A percentile compares a stretch with the other conserved stretches of the same genome.
Conservation (phyloP, 1,140 invertebrate genomes). For the Heliconius himera region DNA sequence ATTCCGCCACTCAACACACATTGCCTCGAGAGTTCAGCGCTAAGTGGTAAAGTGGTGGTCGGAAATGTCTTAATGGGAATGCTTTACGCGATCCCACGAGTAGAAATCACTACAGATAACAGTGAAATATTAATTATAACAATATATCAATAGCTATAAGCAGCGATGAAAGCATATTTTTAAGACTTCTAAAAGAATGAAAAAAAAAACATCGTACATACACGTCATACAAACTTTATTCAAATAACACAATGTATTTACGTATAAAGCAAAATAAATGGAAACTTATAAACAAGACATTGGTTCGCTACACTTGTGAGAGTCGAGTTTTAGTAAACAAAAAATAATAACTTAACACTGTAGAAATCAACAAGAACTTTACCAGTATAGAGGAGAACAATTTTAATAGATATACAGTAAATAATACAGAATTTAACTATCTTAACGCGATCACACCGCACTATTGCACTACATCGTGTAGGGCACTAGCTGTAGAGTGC, state of each 20-base stretch:
- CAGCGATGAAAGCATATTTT: too few relatives aligned
- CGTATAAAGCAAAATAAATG: slow-evolving; percentile 26
- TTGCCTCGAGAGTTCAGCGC: too few relatives aligned
- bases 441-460: too few relatives aligned
- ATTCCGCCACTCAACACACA: too few relatives aligned
- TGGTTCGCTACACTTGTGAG: slow-evolving; percentile 12
- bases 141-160: too few relatives aligned
- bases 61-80: too few relatives aligned
- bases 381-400: not conserved
- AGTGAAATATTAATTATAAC: too few relatives aligned
- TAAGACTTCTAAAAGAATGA: not conserved
- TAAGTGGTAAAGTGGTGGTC: too few relatives aligned
- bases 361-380: not conserved
- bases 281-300: slow-evolving; percentile 19
- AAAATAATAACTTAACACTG: not conserved
- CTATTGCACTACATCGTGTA: not conserved
- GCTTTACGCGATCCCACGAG: too few relatives aligned
- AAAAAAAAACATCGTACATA: slow-evolving; percentile 8
- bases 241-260: slow-evolving; percentile 34
- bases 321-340: not conserved
- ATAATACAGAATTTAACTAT: too few relatives aligned
- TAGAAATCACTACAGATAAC: too few relatives aligned
- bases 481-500: too few relatives aligned
- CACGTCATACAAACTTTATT: slow-evolving; percentile 36
- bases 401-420: not conserved